These are phyloP conservation scores for Colossoma macropomum DNA, from an alignment of 2,113 vertebrate genomes.

Conservation along the genomic window DNA sequence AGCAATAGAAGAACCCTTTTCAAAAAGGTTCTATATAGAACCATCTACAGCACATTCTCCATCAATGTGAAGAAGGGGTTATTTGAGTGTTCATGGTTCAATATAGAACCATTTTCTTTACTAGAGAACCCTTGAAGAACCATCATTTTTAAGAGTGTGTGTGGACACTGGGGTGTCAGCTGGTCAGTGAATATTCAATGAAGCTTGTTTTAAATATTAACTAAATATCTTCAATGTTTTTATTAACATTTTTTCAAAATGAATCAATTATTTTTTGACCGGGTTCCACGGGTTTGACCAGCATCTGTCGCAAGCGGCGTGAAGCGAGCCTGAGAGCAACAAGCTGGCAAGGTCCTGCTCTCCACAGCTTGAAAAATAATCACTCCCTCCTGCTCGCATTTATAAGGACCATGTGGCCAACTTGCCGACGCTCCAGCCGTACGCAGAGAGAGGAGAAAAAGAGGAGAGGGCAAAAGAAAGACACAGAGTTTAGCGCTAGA, in stretches of 20 bases:
- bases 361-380: slow-evolving; percentile 78
- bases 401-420: slow-evolving; percentile 70
- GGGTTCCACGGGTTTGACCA: not conserved
- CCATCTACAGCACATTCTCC: too few relatives aligned
- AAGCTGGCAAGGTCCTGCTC: slow-evolving; percentile 71
- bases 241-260: too few relatives aligned
- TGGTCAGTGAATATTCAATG: too few relatives aligned
- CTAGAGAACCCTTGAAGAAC: too few relatives aligned
- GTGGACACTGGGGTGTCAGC: too few relatives aligned
- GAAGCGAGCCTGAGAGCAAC: slow-evolving; percentile 72
- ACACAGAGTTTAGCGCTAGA: not conserved
- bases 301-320: not conserved
- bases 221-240: not conserved
- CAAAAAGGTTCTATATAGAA: too few relatives aligned
- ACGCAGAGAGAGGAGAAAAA: slow-evolving; percentile 31
- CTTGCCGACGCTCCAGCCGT: slow-evolving; percentile 64
- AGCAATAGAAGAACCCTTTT: too few relatives aligned
- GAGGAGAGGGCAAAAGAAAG: not conserved
- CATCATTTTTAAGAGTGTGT: too few relatives aligned
- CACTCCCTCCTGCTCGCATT: slow-evolving; percentile 76
- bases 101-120: too few relatives aligned
- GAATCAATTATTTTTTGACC: not conserved
- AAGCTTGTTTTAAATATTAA: too few relatives aligned
- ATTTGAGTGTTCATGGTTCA: too few relatives aligned
- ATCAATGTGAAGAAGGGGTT: too few relatives aligned